Evolutionary conservation across 2,797 vertebrate species (phyloP), one percentile per base, ranked within the genome.

Genomic region (Columba guinea): DNA sequence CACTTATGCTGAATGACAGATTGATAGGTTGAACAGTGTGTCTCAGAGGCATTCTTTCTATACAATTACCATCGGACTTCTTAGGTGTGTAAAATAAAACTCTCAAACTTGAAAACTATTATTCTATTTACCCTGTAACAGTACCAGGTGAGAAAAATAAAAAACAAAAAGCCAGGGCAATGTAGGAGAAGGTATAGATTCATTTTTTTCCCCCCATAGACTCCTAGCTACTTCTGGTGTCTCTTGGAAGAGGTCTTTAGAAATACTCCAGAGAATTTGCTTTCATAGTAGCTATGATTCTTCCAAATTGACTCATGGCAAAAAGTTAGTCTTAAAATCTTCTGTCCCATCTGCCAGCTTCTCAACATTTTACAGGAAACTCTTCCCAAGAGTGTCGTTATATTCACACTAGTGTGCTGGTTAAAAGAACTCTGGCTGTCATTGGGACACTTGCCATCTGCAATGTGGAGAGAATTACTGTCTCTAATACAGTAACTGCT

Each of bases 311-410:
- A 85, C 46, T 83, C 23, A 48, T 51, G 84, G 80, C 63, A 60
- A 80, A 88, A 95, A 95, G 85, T 83, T 94, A 69, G 83, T 95
- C 88, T 91, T 93, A 93, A 90, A 93, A 90, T 87, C 67, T 94
- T 82, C 64, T 92, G 86, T 92, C 84, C 81, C 34, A 65, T 90
- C 92, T 95, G 93, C 92, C 90, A 95, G 59, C 56, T 95, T 84
- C 67, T 82, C 70, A 80, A 16, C 46, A 49, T 87, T 90, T 95
- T 95, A 89, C 84, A 53, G 86, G 89, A 93, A 93, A 64, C 10
- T 12, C 23, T 92, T 94, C 92, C 70, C 84, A 64, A 41, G 93
- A 79, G 84, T 32, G 64, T 74, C 23, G 27, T 93, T 87, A 34
- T 53, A 77, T 65, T 90, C 60, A 84, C 70, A 64, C 56, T 87